Evolutionary conservation across 2,113 vertebrate species (phyloP).

Genomic region (Burhinus oedicnemus): DNA sequence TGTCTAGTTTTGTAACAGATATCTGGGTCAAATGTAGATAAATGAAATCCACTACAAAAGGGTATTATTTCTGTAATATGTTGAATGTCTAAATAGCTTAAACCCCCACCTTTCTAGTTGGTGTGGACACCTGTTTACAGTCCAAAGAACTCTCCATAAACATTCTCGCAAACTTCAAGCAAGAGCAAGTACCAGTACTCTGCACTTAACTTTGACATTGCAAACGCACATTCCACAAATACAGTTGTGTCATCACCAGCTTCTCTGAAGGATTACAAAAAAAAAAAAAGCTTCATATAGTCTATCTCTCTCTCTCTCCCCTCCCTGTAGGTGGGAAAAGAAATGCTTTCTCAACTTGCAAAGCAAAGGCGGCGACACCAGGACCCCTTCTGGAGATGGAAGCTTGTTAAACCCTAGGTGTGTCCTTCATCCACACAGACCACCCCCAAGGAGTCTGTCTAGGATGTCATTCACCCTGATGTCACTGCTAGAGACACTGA

Average conservation of each 20-base stretch:
- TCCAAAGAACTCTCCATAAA: background rate
- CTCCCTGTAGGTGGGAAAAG: constrained; percentile 88
- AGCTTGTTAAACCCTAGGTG: constrained; percentile 89
- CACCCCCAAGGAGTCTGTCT: constrained; percentile 70
- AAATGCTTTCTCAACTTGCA: constrained; percentile 93
- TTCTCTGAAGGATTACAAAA: background rate
- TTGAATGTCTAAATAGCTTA: background rate
- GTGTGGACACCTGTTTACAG: background rate
- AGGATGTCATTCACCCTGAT: constrained; percentile 74
- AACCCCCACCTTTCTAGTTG: background rate
- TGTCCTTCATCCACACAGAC: constrained; percentile 75
- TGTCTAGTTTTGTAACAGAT: background rate
- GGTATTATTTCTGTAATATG: background rate
- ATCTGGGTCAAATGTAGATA: constrained; percentile 1
- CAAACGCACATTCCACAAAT: background rate
- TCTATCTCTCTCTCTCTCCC: background rate
- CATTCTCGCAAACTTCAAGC: background rate
- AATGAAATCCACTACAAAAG: background rate
- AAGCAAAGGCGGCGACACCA: constrained; percentile 93
- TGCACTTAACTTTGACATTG: background rate
- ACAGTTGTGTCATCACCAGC: background rate
- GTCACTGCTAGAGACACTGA: constrained; percentile 80
- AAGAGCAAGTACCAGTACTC: background rate
- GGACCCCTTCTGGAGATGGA: constrained; percentile 98
- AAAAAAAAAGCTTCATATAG: background rate